Base-by-base conservation (phyloP, 2,888 invertebrate genomes). In the Leptopilina myrica region DNA sequence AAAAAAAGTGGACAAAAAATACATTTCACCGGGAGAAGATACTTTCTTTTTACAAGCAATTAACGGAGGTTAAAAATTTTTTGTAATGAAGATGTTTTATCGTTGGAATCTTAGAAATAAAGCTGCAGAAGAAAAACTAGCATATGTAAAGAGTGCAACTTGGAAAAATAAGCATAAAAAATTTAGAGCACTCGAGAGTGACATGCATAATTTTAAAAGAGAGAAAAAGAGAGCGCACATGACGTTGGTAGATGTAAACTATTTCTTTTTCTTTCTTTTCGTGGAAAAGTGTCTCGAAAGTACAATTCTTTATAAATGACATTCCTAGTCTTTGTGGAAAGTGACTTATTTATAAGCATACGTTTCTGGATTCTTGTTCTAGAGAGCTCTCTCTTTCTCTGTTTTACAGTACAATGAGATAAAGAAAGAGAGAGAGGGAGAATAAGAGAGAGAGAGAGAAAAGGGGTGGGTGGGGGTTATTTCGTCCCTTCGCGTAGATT, bases 401-500 rank as follows among this genome's bases (percentile, higher is more conserved):
- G 33, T 33, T 4, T 33, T 2, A 4, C 33, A 33, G 33, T 33
- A 33, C 33, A 33, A 33, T 33, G 33, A 2, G 33, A 33, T 33
- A 33, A 33, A 33, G 49, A 49, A 49, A 11, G 12, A 12, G 49
- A 49, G 49, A 49, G 49, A 49, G 49, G 12, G 49, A 49, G 11
- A 49, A 26, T 26, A 3, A 33, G 33, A 33, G 0, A 1, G 2
- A 33, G 49, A 49, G 11, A 11, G 12, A 49, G 49, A 49, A 11
- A 49, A 11, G 11, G 49, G 12, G 49, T 11, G 11, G 11, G 6
- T 56, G 73, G 53, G 40, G 40, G 33, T 73, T 40, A 11, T 49
- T 12, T 64, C 76, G 64, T 46, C 69, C 67, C 15, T 56, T 64
- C 59, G 77, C 80, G 80, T 78, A 79, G 80, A 64, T 81, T 81